Evolutionary conservation across 2,113 vertebrate species (phyloP), one percentile per base, ranked within the genome.

Genomic region (Kobus ellipsiprymnus): DNA sequence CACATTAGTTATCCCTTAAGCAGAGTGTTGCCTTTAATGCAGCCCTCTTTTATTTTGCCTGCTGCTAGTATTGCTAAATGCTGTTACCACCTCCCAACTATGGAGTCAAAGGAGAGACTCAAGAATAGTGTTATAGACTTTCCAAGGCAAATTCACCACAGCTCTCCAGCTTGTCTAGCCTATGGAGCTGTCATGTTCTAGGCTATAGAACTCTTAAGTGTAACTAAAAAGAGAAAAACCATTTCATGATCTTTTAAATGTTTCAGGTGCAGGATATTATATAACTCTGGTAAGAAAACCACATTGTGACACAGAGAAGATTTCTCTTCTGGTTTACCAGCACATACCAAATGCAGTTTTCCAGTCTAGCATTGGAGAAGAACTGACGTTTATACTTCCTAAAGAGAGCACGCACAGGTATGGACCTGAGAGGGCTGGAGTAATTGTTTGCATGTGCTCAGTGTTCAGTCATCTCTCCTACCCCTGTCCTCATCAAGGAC

Each of bases 251-350:
- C 93, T 85, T 96, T 89, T 93, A 1, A 46, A 0, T 96, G 96
- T 90, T 88, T 33, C 98, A 99, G 99, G 99, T 96, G 99, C 99
- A n/a, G 99, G 99, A 30, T 99, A 99, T 98, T 99, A 99, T 98
- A 99, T 99, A 99, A 99, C 99, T 98, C 99, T 99, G 74, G 99
- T 99, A 87, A 99, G 99, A 97, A 99, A 99, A 30, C 99, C 99
- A 5, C 98, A 99, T 83, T 99, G 99, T 96, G 99, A 99, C 77
- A 98, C 99, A 48, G 99, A 99, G 0, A 99, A 99, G 97, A 99
- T 99, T 98, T 99, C 99, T 33, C 99, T 98, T 81, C 99, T 99
- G 85, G 99, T 99, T 96, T 99, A 99, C 97, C 99, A 99, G 93
- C 99, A 99, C 0, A 99, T 99, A 94, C 99, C 99, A 16, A 99